Evolutionary conservation across 2,888 invertebrate species (phyloP), one percentile per base, ranked within the genome.

Genomic region (Mylabris sibirica): DNA sequence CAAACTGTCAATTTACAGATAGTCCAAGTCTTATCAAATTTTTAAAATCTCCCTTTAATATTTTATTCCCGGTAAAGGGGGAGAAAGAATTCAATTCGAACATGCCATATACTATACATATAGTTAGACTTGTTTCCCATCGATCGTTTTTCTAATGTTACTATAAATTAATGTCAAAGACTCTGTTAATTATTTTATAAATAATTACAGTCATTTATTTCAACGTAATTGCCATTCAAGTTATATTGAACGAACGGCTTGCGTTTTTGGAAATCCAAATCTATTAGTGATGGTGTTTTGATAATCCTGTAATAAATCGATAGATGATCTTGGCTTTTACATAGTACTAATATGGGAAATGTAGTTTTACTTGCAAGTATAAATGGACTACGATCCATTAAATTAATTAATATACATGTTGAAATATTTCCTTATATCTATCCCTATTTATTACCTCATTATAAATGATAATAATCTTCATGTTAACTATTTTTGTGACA

Each of bases 351-450:
- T 49, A 17, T 20, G 9, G 9, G 49, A 49, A 20, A 20, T 20
- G 2, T 49, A 49, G 9, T 44, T 44, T 44, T 11, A 5, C 20
- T 11, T 20, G 9, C 9, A 20, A 49, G 20, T 8, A 4, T 49
- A 49, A 49, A 49, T 20, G 9, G 11, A 24, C 24, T 57, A 67
- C 63, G 67, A 65, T 41, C 67, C 67, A 67, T 65, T 65, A 60
- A 70, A 70, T 72, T 70, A 72, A 72, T 72, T 69, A 72, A 72
- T 49, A 17, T 67, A 72, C 69, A 69, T 72, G 30, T 69, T 69
- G 65, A 65, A 65, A 67, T 65, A 69, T 69, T 69, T 65, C 69
- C 53, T 53, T 30, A 30, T 64, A 57, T 53, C 26, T 34, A 22
- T 49, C 41, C 9, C 22, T 5, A 49, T 49, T 49, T 20, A 17